Evolutionary conservation across 2,113 vertebrate species (phyloP).

Genomic region (Girardinichthys multiradiatus): DNA sequence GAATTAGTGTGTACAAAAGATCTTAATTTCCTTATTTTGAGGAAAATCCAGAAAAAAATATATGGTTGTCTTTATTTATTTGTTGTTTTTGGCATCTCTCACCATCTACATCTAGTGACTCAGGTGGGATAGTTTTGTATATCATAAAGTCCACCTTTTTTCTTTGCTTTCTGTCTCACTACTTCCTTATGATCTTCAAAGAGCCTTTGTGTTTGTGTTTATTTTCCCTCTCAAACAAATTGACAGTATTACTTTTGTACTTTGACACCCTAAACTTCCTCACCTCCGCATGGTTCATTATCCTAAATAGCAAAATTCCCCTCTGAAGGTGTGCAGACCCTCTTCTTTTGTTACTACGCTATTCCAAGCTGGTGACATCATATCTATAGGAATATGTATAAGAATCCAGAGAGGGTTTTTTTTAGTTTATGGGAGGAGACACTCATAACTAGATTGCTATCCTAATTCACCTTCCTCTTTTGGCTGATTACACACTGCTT

Average conservation of each 20-base stretch:
- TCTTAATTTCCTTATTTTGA: neutral
- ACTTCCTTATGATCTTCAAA: conserved; percentile 7
- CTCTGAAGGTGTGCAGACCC: neutral
- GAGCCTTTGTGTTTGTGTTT: neutral
- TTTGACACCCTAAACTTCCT: neutral
- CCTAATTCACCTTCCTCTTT: conserved; percentile 16
- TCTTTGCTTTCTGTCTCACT: neutral
- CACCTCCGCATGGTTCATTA: neutral
- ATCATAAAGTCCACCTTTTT: neutral
- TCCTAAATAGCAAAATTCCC: neutral
- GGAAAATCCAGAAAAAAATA: neutral
- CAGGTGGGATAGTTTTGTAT: neutral
- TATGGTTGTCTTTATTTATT: neutral
- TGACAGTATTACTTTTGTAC: neutral
- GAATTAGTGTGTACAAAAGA: neutral
- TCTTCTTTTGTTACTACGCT: neutral
- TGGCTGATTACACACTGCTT: conserved; percentile 18
- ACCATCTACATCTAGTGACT: too few relatives aligned
- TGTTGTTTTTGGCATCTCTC: neutral
- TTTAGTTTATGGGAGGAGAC: neutral
- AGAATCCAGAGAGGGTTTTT: neutral
- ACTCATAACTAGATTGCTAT: neutral
- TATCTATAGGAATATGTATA: neutral
- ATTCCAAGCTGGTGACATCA: neutral
- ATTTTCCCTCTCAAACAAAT: neutral